These are phyloP conservation scores for Macaria notata DNA, from an alignment of 2,888 invertebrate genomes.

Conservation along the genomic window DNA sequence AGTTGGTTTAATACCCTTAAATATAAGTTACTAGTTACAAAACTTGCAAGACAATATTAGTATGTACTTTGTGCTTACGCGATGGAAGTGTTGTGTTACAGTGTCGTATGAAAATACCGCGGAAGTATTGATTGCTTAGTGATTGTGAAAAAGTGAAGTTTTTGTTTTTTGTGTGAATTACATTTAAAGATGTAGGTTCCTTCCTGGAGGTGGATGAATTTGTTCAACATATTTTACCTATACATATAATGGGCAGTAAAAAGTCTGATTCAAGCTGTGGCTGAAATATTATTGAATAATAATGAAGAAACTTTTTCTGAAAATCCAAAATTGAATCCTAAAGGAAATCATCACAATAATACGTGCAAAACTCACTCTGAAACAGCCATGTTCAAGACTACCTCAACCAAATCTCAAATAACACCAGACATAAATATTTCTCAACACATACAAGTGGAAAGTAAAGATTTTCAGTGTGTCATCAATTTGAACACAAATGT, in stretches of 20 bases:
- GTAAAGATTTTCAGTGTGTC: slow-evolving; percentile 21
- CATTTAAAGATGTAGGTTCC: no score
- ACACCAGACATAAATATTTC: slow-evolving; percentile 5
- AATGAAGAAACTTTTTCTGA: not conserved
- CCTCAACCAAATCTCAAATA: no score
- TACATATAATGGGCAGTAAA: not conserved
- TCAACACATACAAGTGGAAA: slow-evolving; percentile 22
- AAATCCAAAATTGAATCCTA: not conserved
- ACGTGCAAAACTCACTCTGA: not conserved
- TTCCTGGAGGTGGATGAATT: no score
- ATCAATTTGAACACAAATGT: slow-evolving; percentile 30
- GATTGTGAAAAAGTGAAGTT: no score
- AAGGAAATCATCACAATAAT: not conserved
- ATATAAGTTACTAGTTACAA: no score
- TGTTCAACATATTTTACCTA: no score
- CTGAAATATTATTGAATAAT: not conserved
- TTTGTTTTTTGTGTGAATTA: no score
- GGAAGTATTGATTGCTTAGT: no score
- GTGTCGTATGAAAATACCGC: not conserved
- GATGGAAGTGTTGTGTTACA: not conserved
- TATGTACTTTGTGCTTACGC: no score
- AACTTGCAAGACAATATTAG: not conserved
- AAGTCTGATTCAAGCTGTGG: not conserved
- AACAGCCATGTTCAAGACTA: no score
- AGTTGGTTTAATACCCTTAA: no score